Percentiles rank a stretch among this genome's conserved stretches.
phyloP scores from a whole-genome alignment of 2,797 vertebrate genomes.

The Scolopax rusticola region DNA sequence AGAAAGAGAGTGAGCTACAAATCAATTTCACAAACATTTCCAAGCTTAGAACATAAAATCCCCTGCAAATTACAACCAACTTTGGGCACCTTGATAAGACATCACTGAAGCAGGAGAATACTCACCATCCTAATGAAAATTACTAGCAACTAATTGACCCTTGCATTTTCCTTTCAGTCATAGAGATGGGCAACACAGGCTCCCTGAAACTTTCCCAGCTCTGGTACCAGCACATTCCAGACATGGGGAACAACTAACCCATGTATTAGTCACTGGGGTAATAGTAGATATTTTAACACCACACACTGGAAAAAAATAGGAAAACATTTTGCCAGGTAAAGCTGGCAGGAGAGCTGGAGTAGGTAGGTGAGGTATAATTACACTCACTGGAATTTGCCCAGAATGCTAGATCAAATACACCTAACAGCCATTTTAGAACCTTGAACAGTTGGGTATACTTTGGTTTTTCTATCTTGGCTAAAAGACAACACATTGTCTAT shows the following conservation, averaged over 20 bases:
- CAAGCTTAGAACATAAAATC: neutral
- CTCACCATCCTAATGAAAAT: neutral
- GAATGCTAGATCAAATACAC: neutral
- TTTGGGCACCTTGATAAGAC: neutral
- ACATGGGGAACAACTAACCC: neutral
- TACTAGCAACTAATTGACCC: neutral
- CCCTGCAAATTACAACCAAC: neutral
- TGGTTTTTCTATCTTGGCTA: neutral
- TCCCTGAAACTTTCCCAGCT: neutral
- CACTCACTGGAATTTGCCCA: neutral
- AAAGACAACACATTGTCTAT: fast-evolving
- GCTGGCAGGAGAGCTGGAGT: neutral
- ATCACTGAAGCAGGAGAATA: neutral
- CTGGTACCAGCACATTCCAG: neutral
- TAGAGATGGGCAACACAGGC: neutral
- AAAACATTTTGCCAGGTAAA: conserved; percentile 15
- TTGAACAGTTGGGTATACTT: neutral
- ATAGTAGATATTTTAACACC: conserved; percentile 24
- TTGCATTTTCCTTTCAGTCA: neutral
- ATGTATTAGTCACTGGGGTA: neutral
- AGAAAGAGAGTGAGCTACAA: neutral
- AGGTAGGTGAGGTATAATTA: neutral
- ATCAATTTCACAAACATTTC: neutral
- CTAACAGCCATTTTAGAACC: neutral
- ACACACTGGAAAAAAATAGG: neutral